phyloP scores from a whole-genome alignment of 2,113 vertebrate genomes.

The Chelonoidis abingdonii region DNA sequence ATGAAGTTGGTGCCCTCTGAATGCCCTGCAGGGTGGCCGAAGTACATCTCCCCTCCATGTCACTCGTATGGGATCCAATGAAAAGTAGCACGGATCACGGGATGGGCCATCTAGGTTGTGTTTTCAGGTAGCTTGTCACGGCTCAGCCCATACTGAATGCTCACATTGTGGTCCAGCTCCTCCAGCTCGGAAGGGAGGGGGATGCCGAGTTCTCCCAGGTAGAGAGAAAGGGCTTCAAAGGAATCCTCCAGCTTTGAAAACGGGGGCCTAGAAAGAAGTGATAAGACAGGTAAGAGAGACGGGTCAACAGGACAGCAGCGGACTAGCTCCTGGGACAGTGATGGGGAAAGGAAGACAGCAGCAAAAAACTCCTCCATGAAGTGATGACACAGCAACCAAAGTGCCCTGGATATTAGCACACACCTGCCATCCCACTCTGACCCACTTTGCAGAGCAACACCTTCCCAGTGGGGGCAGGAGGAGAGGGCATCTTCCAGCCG shows the following conservation, averaged over 20 bases:
- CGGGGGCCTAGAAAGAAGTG: conserved; percentile 82
- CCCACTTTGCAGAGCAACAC: background rate
- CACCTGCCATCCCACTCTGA: background rate
- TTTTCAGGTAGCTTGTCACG: conserved; percentile 73
- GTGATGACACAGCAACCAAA: background rate
- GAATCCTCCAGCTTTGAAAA: conserved; percentile 96
- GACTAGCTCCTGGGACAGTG: background rate
- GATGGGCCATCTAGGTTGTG: conserved; percentile 45
- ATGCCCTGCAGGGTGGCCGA: conserved; percentile 64
- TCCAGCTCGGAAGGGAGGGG: conserved; percentile 94
- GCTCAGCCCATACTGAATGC: conserved; percentile 77
- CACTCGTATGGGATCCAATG: background rate
- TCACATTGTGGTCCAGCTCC: conserved; percentile 88
- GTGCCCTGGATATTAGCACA: background rate
- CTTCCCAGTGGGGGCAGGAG: background rate
- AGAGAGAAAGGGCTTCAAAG: conserved; percentile 91
- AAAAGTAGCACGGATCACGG: background rate
- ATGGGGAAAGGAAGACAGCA: background rate
- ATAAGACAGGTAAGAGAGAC: background rate
- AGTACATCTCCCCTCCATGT: conserved; percentile 37
- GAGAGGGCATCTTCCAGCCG: background rate
- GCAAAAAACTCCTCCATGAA: background rate
- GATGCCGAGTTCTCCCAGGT: conserved; percentile 92
- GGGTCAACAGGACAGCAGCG: too few relatives aligned
- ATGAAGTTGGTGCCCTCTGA: conserved; percentile 14